Conservation (phyloP, 37 sponge, comb jelly and placozoan species). For the Dysidea cf. avara region DNA sequence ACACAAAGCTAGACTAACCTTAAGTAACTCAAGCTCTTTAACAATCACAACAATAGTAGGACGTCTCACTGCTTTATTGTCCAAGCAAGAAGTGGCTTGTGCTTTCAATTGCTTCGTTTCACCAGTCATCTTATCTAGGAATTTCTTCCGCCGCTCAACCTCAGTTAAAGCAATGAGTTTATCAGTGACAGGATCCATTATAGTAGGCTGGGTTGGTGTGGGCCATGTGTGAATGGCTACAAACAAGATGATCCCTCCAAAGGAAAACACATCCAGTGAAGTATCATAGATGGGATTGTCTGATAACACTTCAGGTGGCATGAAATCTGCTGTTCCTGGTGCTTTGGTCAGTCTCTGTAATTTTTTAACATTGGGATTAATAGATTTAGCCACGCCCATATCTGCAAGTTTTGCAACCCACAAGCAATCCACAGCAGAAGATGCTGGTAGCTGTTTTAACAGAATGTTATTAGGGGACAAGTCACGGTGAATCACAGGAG, state of each 20-base stretch:
- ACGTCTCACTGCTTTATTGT: no score
- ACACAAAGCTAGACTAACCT: no score
- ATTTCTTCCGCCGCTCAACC: neutral
- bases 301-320: constrained; percentile 11
- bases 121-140: neutral
- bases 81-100: no score
- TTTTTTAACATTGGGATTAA: neutral
- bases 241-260: constrained; percentile 1
- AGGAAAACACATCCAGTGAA: constrained; percentile 20
- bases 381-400: constrained; percentile 11
- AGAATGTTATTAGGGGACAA: constrained; percentile 26
- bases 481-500: constrained; percentile 24
- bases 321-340: constrained; percentile 14
- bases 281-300: neutral
- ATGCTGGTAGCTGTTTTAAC: neutral
- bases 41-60: no score
- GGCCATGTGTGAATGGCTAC: constrained; percentile 10
- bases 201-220: neutral
- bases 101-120: neutral
- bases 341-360: neutral
- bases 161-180: neutral
- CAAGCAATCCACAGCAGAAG: neutral
- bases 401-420: constrained; percentile 14
- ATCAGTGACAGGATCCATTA: neutral
- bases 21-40: no score